phyloP scores from a whole-genome alignment of 2,888 invertebrate species.

The Pachydiplax longipennis region DNA sequence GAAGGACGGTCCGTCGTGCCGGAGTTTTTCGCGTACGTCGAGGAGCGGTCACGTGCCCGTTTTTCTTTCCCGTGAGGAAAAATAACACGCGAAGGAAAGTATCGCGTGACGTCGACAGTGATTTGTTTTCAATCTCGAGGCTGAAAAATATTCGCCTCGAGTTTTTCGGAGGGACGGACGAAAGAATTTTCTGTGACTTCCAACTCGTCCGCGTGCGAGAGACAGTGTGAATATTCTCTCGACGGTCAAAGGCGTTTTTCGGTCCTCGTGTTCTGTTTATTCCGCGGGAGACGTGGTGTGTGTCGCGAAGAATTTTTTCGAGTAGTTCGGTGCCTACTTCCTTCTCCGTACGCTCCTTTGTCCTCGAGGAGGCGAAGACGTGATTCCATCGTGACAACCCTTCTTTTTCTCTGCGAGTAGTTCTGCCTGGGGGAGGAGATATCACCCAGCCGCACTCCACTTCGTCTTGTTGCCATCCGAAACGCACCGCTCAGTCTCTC shows the following conservation, averaged over 20 bases:
- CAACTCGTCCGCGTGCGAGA: not conserved
- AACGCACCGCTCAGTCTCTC: not conserved
- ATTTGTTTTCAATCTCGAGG: not conserved
- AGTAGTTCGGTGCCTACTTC: not conserved
- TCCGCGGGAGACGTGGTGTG: not conserved
- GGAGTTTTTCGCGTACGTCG: not conserved
- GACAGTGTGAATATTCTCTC: not conserved
- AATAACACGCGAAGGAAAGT: not conserved
- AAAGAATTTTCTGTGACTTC: not conserved
- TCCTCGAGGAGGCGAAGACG: not conserved
- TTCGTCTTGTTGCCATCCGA: slow-evolving; percentile 30
- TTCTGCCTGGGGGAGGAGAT: slow-evolving; percentile 4
- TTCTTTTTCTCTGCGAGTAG: slow-evolving; percentile 20
- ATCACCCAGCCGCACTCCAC: not conserved
- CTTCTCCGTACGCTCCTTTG: not conserved
- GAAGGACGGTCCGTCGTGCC: not conserved
- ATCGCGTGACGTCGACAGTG: not conserved
- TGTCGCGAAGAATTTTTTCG: not conserved
- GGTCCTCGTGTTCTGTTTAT: not conserved
- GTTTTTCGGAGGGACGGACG: not conserved
- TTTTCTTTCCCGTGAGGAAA: not conserved
- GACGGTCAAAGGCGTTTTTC: not conserved
- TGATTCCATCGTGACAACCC: slow-evolving; percentile 42
- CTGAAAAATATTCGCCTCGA: not conserved
- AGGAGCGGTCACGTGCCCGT: not conserved